Percentiles rank a stretch among this genome's conserved stretches.
phyloP scores from a whole-genome alignment of 2,113 vertebrate species.

The Regulus satrapa region DNA sequence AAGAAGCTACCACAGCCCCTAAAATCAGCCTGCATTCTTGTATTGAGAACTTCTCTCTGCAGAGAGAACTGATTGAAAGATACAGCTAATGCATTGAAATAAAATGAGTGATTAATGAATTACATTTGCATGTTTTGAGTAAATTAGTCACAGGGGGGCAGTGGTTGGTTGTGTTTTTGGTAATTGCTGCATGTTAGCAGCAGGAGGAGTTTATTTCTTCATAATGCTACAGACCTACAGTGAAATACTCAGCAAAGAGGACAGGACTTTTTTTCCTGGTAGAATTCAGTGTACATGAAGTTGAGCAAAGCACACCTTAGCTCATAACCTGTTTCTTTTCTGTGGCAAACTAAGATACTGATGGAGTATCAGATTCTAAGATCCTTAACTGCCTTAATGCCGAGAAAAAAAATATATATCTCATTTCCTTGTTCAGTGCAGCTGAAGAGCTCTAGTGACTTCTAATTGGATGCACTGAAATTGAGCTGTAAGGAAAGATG shows the following conservation, averaged over 20 bases:
- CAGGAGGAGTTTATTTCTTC: not conserved
- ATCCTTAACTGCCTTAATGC: not conserved
- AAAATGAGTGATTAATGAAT: not conserved
- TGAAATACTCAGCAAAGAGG: not conserved
- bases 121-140: not conserved
- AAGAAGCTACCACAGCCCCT: not conserved
- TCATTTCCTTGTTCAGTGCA: not conserved
- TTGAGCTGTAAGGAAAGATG: not conserved
- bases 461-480: not conserved
- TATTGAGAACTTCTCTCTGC: not conserved
- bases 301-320: not conserved
- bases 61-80: not conserved
- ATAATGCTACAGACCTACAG: not conserved
- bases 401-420: not conserved
- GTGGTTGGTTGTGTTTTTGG: not conserved
- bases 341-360: not conserved
- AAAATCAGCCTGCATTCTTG: not conserved
- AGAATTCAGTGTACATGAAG: not conserved
- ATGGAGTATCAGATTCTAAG: not conserved
- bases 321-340: not conserved
- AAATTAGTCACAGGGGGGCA: slow-evolving; percentile 8
- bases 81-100: not conserved
- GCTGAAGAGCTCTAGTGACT: not conserved
- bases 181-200: not conserved
- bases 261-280: not conserved